These are phyloP conservation scores for Tetranychus cinnabarinus DNA, from an alignment of 1,140 invertebrate genomes.

Conservation along the genomic window DNA sequence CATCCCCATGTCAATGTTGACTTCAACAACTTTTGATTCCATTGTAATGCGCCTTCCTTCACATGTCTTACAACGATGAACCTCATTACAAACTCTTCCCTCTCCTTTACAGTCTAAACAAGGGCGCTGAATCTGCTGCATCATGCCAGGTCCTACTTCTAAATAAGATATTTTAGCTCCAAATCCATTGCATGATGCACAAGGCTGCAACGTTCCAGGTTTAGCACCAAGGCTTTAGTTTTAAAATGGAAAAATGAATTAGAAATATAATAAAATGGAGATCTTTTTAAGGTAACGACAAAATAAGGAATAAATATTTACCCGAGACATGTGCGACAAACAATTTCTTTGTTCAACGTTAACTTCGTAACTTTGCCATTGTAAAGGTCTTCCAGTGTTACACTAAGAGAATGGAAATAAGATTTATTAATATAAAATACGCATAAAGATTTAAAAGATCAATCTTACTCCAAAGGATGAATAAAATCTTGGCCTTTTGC, in stretches of 20 bases:
- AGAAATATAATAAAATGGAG: neutral
- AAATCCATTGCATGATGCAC: constrained; percentile 57
- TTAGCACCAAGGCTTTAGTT: neutral
- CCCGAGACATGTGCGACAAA: constrained; percentile 93
- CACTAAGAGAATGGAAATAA: constrained; percentile 23
- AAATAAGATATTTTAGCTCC: constrained; percentile 75
- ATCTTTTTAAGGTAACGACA: neutral
- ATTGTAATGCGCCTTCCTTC: constrained; percentile 67
- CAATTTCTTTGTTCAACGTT: constrained; percentile 82
- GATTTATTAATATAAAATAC: too few species aligned
- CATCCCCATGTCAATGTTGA: constrained; percentile 96
- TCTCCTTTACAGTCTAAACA: constrained; percentile 73
- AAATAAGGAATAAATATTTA: constrained; percentile 11
- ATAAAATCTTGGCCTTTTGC: neutral
- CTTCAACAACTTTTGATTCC: constrained; percentile 85
- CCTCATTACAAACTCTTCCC: constrained; percentile 41
- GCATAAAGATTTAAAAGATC: too few species aligned
- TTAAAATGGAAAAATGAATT: too few species aligned
- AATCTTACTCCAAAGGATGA: neutral
- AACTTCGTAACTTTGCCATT: constrained; percentile 87
- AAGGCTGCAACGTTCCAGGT: constrained; percentile 32
- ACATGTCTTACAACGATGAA: constrained; percentile 80
- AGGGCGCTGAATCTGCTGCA: constrained; percentile 79
- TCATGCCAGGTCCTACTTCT: constrained; percentile 79
- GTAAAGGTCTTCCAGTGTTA: constrained; percentile 87